Evolutionary conservation across 2,113 vertebrate species (phyloP), one percentile per base, ranked within the genome.

Genomic region (Junco hyemalis): DNA sequence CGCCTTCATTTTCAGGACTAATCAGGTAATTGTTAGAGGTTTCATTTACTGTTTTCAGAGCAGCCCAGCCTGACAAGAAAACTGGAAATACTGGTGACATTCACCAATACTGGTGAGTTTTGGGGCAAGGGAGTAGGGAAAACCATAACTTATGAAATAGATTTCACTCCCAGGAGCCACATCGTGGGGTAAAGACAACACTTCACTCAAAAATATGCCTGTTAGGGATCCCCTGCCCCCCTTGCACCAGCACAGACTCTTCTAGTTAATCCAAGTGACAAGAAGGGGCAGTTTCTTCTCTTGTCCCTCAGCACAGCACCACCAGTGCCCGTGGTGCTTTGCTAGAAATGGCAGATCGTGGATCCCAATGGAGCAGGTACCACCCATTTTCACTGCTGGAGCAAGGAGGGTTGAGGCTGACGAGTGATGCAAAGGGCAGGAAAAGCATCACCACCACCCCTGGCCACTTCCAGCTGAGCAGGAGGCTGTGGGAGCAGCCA

Each of bases 301-400:
- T 76, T 14, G 35, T 29, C 3, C 44, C 31, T 42, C 19, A 8
- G 56, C 8, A 18, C 48, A 45, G 14, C 2, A 1, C 47, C 47
- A 50, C 15, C 70, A 64, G 70, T 3, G 6, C 33, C 14, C 0
- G 0, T 5, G 8, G 19, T 4, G 1, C 61, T 82, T 59, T 71
- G 35, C 51, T 76, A 42, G 33, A 51, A 76, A 71, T 0, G 0
- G 25, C 2, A 2, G 28, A 63, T 71, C 47, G 33, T 0, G 0
- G 18, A 60, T 72, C 21, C 48, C 5, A 3, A 6, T 0, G 0
- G 29, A 47, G 33, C 0, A 0, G 14, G 48, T 28, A 64, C 45
- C 17, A 9, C 47, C 0, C 0, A 3, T 68, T 63, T 59, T 28
- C 25, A 6, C 29, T 44, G 36, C 57, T 9, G 8, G 40, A 72